Conservation (phyloP, 1,140 invertebrate genomes). For the Littorina saxatilis region DNA sequence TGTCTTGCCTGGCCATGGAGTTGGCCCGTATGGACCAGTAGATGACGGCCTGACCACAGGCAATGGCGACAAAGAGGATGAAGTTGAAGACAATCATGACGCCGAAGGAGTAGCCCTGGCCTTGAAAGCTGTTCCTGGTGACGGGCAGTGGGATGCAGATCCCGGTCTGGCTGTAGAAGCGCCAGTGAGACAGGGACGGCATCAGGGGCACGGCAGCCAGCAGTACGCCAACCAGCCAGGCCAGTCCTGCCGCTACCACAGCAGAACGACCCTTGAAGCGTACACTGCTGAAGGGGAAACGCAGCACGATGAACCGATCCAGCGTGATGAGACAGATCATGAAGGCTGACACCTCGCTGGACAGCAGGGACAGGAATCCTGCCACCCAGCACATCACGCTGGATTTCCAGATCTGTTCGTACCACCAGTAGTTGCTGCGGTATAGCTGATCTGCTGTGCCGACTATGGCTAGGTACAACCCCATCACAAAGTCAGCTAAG, state of each 20-base stretch:
- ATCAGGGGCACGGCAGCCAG: constrained; percentile 44
- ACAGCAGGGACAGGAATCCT: constrained; percentile 60
- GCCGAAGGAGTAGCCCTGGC: constrained; percentile 45
- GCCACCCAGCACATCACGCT: constrained; percentile 58
- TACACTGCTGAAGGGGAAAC: constrained; percentile 53
- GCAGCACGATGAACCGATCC: constrained; percentile 58
- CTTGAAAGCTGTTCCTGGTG: constrained; percentile 17
- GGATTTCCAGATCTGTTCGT: constrained; percentile 56
- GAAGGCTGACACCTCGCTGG: constrained; percentile 42
- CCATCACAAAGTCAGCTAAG: constrained; percentile 68
- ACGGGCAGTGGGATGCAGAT: constrained; percentile 53
- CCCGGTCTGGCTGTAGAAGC: constrained; percentile 50
- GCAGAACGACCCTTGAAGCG: constrained; percentile 36
- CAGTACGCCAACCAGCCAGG: constrained; percentile 34
- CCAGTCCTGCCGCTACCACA: neutral
- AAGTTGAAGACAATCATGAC: constrained; percentile 53
- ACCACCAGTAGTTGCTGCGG: constrained; percentile 55
- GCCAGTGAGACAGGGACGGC: constrained; percentile 15
- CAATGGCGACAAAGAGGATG: constrained; percentile 42
- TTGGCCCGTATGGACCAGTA: constrained; percentile 33
- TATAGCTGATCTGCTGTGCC: constrained; percentile 40
- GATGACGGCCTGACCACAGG: constrained; percentile 44
- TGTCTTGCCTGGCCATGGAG: neutral
- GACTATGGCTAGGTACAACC: constrained; percentile 67
- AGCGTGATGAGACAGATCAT: constrained; percentile 48